A percentile compares a stretch with the other conserved stretches of the same genome.
These are phyloP conservation scores for Hassar affinis DNA, from an alignment of 2,113 vertebrate species.

Conservation along the genomic window DNA sequence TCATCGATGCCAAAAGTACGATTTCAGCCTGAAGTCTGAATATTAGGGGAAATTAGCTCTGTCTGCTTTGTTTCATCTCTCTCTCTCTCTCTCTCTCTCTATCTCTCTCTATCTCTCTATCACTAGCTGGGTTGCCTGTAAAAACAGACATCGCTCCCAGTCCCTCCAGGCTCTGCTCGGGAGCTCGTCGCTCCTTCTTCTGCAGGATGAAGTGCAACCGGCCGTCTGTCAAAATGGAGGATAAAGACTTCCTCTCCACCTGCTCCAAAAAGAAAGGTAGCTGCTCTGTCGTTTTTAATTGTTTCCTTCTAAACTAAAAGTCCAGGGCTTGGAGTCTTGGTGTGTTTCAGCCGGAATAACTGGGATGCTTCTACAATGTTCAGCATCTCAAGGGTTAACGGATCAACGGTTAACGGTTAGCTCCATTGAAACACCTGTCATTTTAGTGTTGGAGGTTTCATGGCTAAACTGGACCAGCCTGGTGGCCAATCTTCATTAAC, in stretches of 20 bases:
- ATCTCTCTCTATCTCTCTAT: not conserved
- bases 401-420: too few species aligned
- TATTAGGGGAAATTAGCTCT: not conserved
- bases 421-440: too few species aligned
- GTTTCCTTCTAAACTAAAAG: not conserved
- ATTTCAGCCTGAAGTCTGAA: not conserved
- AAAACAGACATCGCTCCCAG: conserved; percentile 96
- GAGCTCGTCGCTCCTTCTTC: conserved; percentile 95
- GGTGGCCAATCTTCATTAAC: too few species aligned
- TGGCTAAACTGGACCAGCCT: too few species aligned
- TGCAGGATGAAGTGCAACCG: conserved; percentile 99
- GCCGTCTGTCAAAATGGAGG: conserved; percentile 95
- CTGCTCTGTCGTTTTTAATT: not conserved
- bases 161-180: conserved; percentile 91
- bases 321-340: not conserved
- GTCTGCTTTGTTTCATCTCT: not conserved
- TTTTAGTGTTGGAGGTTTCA: too few species aligned
- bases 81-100: too few species aligned
- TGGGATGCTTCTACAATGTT: not conserved
- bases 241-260: conserved; percentile 95
- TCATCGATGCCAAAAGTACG: conserved; percentile 97
- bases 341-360: not conserved
- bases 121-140: conserved; percentile 93
- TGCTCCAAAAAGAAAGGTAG: conserved; percentile 99
- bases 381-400: too few species aligned